phyloP scores from a whole-genome alignment of 2,113 vertebrate species.

The Mohoua ochrocephala region DNA sequence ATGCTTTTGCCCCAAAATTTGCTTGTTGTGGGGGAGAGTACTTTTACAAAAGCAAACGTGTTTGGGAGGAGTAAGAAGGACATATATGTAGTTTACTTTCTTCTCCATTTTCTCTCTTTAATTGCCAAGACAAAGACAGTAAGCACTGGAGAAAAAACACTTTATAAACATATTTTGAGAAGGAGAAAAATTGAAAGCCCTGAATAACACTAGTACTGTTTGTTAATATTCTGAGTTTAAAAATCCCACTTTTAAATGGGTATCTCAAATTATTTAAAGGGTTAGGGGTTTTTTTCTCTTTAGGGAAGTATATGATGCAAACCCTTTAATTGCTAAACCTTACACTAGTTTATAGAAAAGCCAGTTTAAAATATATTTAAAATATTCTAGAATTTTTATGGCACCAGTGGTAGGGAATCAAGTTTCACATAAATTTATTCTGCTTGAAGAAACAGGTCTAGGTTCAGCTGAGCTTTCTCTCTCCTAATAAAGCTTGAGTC shows the following conservation, averaged over 20 bases:
- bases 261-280: neutral
- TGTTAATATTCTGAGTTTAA: neutral
- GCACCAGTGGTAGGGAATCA: neutral
- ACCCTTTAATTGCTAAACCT: neutral
- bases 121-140: neutral
- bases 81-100: neutral
- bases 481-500: neutral
- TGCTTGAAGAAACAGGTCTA: neutral
- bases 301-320: neutral
- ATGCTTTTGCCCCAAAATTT: neutral
- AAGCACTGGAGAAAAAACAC: neutral
- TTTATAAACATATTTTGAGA: neutral
- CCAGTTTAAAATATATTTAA: neutral
- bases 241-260: neutral
- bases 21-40: neutral
- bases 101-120: neutral
- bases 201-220: neutral
- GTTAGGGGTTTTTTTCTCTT: fast-evolving
- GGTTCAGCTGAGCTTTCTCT: neutral
- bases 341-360: neutral
- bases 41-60: neutral
- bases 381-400: neutral
- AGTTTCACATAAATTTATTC: neutral
- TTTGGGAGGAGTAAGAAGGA: neutral
- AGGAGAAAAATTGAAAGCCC: neutral